A percentile compares a stretch with the other conserved stretches of the same genome.
phyloP scores from a whole-genome alignment of 2,888 invertebrate genomes.

The Pachycephus smyrnensis region DNA sequence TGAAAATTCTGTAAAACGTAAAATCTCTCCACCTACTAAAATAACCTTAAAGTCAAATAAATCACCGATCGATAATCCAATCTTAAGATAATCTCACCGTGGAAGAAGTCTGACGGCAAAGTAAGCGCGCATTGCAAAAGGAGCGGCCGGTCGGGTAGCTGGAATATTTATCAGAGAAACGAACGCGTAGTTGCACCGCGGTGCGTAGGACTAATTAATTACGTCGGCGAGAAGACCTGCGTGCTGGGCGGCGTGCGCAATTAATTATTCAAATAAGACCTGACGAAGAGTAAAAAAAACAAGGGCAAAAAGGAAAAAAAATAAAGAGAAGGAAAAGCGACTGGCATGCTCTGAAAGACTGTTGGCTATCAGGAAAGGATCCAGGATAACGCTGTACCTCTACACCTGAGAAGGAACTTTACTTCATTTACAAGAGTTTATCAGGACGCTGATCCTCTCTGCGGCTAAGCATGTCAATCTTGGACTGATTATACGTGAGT shows the following conservation, averaged over 20 bases:
- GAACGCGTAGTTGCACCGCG: background rate
- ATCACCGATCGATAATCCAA: background rate
- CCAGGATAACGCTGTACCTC: background rate
- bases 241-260: slow-evolving; percentile 28
- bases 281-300: slow-evolving; percentile 11
- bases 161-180: background rate
- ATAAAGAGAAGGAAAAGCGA: background rate
- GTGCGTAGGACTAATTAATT: slow-evolving; percentile 24
- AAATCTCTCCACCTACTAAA: background rate
- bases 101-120: background rate
- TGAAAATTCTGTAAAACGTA: background rate
- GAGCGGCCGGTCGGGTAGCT: background rate
- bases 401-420: background rate
- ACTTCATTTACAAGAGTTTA: background rate
- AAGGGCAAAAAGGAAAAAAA: background rate
- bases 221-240: slow-evolving; percentile 9
- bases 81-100: background rate
- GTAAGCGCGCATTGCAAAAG: background rate
- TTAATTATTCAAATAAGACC: slow-evolving; percentile 38
- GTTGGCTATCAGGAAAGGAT: background rate
- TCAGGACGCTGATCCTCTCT: background rate
- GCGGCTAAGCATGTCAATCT: slow-evolving; percentile 33
- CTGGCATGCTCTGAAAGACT: background rate
- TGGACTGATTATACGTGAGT: slow-evolving; percentile 51
- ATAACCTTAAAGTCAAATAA: background rate